A percentile compares a stretch with the other conserved stretches of the same genome.
Conservation (phyloP, 2,888 invertebrate species). For the Brachyptera putata region DNA sequence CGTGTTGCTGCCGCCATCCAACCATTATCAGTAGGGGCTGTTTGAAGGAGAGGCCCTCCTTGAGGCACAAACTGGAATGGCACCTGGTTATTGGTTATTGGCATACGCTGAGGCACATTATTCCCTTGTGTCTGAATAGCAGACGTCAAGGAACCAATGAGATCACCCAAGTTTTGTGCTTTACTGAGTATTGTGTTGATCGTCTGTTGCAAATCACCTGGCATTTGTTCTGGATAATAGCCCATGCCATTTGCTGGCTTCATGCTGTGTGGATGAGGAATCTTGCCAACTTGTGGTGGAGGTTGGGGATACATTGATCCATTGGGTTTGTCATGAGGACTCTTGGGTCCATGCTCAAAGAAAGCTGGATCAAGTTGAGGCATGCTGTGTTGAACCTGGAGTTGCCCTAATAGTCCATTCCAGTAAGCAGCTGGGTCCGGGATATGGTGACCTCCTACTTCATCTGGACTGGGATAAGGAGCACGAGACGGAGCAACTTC, state of each 20-base stretch:
- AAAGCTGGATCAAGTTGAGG: slow-evolving; percentile 24
- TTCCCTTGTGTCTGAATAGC: slow-evolving; percentile 33
- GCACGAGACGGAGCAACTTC: slow-evolving; percentile 34
- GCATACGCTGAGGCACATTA: slow-evolving; percentile 25
- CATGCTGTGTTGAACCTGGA: slow-evolving; percentile 26
- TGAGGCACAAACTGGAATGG: slow-evolving; percentile 23
- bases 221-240: slow-evolving; percentile 23
- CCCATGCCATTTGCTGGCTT: slow-evolving; percentile 25
- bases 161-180: slow-evolving; percentile 41
- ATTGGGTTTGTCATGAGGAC: slow-evolving; percentile 28
- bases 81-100: slow-evolving; percentile 28
- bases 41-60: slow-evolving; percentile 10
- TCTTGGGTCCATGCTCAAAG: slow-evolving; percentile 30
- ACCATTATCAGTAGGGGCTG: slow-evolving; percentile 13
- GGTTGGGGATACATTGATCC: slow-evolving; percentile 28
- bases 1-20: slow-evolving; percentile 10
- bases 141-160: slow-evolving; percentile 38
- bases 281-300: slow-evolving; percentile 22
- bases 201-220: slow-evolving; percentile 41
- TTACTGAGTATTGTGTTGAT: slow-evolving; percentile 41
- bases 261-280: slow-evolving; percentile 30
- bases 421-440: slow-evolving; percentile 30
- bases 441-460: slow-evolving; percentile 29
- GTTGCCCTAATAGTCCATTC: slow-evolving; percentile 32
- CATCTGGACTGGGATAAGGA: slow-evolving; percentile 25